phyloP scores from a whole-genome alignment of 2,113 vertebrate species.

The Ailuropoda melanoleuca region DNA sequence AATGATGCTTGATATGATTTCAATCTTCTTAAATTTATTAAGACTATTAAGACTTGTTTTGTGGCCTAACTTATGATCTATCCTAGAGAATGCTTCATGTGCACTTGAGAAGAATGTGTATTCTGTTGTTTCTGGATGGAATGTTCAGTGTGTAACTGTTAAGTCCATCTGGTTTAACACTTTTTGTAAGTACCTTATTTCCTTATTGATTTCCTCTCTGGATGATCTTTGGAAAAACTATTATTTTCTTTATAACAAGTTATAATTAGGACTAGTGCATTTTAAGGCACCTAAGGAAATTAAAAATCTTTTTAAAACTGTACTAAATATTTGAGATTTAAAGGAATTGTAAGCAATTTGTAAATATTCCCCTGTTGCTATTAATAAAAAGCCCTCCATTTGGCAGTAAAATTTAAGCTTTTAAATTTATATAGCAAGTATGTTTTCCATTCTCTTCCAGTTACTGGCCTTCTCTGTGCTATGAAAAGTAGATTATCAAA shows the following conservation, averaged over 20 bases:
- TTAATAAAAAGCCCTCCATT: background rate
- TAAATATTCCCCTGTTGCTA: background rate
- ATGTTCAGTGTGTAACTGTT: background rate
- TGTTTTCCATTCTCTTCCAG: background rate
- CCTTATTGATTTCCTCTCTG: background rate
- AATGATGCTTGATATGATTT: background rate
- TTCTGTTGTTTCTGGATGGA: background rate
- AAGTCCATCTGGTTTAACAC: background rate
- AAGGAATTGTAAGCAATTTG: background rate
- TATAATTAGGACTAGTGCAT: background rate
- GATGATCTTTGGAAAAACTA: background rate
- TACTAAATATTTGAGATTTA: background rate
- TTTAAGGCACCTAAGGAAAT: background rate
- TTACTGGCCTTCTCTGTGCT: background rate
- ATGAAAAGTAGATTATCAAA: background rate
- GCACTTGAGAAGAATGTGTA: background rate
- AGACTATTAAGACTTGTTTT: background rate
- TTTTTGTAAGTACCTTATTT: background rate
- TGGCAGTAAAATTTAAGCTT: background rate
- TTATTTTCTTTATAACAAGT: background rate
- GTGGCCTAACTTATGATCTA: background rate
- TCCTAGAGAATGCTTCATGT: background rate
- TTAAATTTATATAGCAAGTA: background rate
- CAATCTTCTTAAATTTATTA: background rate
- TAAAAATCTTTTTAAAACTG: background rate